A percentile compares a stretch with the other conserved stretches of the same genome.
Conservation (phyloP, 2,113 vertebrate species). For the Bujurquina vittata region DNA sequence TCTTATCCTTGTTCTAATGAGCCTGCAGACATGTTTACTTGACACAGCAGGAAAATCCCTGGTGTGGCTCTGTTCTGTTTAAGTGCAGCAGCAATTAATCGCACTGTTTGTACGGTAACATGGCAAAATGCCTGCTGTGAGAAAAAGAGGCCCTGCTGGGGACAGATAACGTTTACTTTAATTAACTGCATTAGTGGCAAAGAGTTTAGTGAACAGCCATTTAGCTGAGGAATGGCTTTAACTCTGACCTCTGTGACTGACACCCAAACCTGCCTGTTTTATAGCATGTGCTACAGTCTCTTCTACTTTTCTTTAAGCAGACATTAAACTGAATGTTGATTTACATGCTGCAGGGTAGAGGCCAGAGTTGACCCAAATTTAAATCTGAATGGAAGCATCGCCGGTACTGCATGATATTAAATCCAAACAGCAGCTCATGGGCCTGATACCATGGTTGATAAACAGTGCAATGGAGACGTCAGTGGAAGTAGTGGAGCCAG, state of each 20-base stretch:
- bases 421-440: constrained; percentile 22
- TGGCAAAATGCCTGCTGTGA: not conserved
- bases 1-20: not conserved
- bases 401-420: not conserved
- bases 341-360: not conserved
- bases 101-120: not conserved
- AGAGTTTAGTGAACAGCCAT: not conserved
- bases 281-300: not conserved
- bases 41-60: not conserved
- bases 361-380: not conserved
- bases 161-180: not conserved
- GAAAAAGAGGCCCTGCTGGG: not conserved
- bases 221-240: not conserved
- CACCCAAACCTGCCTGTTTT: not conserved
- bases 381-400: not conserved
- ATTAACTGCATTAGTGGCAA: not conserved
- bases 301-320: not conserved
- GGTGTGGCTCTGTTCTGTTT: not conserved
- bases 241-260: not conserved
- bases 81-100: not conserved
- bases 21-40: not conserved
- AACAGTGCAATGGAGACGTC: constrained; percentile 17
- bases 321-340: not conserved
- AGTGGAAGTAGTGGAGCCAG: constrained; percentile 34
- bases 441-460: constrained; percentile 28